Conservation (phyloP, 2,888 invertebrate genomes). For the Drosophila ochracea region DNA sequence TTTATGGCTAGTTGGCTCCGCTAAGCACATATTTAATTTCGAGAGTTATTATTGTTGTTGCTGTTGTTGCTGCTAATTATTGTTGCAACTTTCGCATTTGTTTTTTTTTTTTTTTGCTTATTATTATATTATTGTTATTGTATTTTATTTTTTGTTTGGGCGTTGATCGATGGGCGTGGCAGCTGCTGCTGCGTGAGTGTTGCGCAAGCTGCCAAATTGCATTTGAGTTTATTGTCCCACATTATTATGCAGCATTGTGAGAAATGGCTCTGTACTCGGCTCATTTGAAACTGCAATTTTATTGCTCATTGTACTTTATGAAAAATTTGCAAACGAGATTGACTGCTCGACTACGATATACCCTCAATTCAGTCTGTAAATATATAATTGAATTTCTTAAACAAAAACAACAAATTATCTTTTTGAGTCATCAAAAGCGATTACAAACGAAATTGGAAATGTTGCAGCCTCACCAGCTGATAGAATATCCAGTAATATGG, state of each 20-base stretch:
- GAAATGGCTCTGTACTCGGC: background rate
- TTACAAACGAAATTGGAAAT: too few relatives aligned
- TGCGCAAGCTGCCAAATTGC: slow-evolving; percentile 31
- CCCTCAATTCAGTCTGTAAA: background rate
- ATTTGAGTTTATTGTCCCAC: background rate
- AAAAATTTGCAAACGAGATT: background rate
- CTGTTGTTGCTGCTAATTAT: slow-evolving; percentile 14
- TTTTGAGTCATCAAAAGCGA: too few relatives aligned
- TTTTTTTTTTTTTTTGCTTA: background rate
- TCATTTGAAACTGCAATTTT: background rate
- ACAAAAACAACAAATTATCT: background rate
- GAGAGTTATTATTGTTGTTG: slow-evolving; percentile 31
- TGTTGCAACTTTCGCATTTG: slow-evolving; percentile 45
- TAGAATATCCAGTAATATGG: too few relatives aligned
- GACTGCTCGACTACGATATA: background rate
- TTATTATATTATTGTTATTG: background rate
- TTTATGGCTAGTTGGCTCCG: slow-evolving; percentile 73
- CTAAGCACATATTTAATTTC: slow-evolving; percentile 63
- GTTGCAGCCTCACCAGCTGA: too few relatives aligned
- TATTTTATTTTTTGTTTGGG: background rate
- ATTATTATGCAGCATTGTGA: background rate
- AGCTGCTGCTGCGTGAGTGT: background rate
- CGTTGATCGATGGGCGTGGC: slow-evolving; percentile 20
- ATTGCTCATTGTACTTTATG: background rate
- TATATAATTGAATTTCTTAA: background rate